These are phyloP conservation scores for Tuberolachnus salignus DNA, from an alignment of 2,888 invertebrate genomes.

Conservation along the genomic window DNA sequence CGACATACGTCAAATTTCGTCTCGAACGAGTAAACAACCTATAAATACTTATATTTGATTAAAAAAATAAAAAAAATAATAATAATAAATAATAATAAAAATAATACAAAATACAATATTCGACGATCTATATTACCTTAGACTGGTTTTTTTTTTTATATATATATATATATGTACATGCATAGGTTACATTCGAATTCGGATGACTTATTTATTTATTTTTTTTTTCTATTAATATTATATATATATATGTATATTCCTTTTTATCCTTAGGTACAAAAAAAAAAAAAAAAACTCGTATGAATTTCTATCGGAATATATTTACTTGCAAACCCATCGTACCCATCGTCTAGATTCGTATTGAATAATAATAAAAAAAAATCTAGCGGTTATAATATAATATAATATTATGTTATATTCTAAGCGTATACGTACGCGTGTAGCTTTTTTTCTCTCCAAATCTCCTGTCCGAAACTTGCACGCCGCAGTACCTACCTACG, in stretches of 20 bases:
- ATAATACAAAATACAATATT: slow-evolving; percentile 6
- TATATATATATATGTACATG: too few relatives aligned
- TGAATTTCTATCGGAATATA: neutral
- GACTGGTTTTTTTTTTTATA: too few relatives aligned
- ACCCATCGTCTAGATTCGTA: neutral
- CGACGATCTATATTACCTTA: neutral
- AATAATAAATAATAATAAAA: too few relatives aligned
- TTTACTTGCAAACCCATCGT: too few relatives aligned
- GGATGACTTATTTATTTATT: too few relatives aligned
- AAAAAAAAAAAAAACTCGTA: neutral
- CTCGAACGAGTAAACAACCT: too few relatives aligned
- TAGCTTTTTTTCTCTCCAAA: neutral
- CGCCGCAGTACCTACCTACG: too few relatives aligned
- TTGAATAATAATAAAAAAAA: neutral
- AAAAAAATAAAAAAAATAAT: too few relatives aligned
- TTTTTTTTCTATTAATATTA: too few relatives aligned
- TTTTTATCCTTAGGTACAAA: neutral
- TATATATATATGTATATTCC: neutral
- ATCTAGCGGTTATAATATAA: neutral
- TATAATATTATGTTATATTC: neutral
- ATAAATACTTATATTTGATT: neutral
- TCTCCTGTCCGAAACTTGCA: neutral
- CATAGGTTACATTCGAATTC: too few relatives aligned
- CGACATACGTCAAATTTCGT: neutral
- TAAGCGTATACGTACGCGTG: neutral